Percentiles rank a stretch among this genome's conserved stretches.
phyloP scores from a whole-genome alignment of 2,113 vertebrate genomes.

The Halichoerus grypus region DNA sequence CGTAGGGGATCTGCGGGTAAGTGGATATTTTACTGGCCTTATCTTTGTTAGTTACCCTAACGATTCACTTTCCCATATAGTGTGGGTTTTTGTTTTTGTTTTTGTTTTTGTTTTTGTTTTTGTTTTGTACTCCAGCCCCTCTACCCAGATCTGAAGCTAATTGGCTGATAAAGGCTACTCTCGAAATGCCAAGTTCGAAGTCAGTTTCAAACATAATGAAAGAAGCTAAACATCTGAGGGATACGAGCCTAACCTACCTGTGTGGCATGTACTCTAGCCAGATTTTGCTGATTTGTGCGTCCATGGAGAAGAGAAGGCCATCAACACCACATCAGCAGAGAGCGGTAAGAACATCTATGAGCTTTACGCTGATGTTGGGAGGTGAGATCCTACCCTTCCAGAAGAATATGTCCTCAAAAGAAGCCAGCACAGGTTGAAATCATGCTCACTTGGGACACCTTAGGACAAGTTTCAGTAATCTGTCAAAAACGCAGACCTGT shows the following conservation, averaged over 20 bases:
- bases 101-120: too few relatives aligned
- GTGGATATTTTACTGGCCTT: not conserved
- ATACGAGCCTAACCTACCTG: not conserved
- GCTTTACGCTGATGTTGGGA: fast-evolving
- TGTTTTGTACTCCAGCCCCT: not conserved
- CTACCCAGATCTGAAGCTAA: not conserved
- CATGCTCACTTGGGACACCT: fast-evolving
- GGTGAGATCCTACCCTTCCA: not conserved
- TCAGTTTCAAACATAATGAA: not conserved
- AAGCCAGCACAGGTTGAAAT: not conserved
- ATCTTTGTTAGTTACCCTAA: not conserved
- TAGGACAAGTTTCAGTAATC: not conserved
- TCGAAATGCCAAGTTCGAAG: not conserved
- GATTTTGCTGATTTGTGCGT: not conserved
- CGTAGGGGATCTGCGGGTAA: not conserved
- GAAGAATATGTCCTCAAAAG: not conserved
- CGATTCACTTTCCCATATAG: not conserved
- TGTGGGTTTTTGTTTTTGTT: not conserved
- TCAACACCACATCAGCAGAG: fast-evolving
- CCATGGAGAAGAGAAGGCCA: not conserved
- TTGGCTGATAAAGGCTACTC: constrained; percentile 1
- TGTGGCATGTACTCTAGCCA: not conserved
- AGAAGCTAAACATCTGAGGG: not conserved
- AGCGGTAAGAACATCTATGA: fast-evolving
- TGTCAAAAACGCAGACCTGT: not conserved